A percentile compares a stretch with the other conserved stretches of the same genome.
Conservation (phyloP, 2,888 invertebrate species). For the Junonia oenone region DNA sequence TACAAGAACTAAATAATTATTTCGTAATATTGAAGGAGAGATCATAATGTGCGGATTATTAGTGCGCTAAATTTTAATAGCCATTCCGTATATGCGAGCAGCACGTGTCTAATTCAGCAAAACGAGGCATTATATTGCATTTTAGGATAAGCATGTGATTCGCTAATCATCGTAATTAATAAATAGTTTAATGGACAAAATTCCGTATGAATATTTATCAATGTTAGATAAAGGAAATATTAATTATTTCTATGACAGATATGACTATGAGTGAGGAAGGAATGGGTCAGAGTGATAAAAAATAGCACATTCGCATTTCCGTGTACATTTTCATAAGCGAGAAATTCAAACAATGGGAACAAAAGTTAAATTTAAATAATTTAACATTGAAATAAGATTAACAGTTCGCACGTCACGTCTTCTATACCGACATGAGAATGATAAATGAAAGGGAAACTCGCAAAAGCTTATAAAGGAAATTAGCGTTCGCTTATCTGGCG, state of each 20-base stretch:
- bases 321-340: too few species aligned
- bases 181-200: too few species aligned
- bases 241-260: too few species aligned
- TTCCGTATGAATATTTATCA: too few species aligned
- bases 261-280: too few species aligned
- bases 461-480: slow-evolving; percentile 13
- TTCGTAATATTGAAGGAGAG: neutral
- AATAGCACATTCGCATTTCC: too few species aligned
- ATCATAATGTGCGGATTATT: neutral
- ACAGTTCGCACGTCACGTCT: neutral
- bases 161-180: too few species aligned
- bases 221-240: too few species aligned
- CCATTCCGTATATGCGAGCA: neutral
- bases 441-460: neutral
- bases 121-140: neutral
- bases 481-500: slow-evolving; percentile 11
- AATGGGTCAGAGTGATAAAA: too few species aligned
- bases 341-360: too few species aligned
- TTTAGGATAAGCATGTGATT: neutral
- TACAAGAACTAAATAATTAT: too few species aligned
- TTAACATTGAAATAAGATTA: neutral
- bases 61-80: neutral
- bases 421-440: neutral
- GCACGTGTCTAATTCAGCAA: neutral
- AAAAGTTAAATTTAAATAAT: neutral